A percentile compares a stretch with the other conserved stretches of the same genome.
Evolutionary conservation across 1,140 invertebrate species (phyloP).

Genomic region (Scaptomyza hsui): DNA sequence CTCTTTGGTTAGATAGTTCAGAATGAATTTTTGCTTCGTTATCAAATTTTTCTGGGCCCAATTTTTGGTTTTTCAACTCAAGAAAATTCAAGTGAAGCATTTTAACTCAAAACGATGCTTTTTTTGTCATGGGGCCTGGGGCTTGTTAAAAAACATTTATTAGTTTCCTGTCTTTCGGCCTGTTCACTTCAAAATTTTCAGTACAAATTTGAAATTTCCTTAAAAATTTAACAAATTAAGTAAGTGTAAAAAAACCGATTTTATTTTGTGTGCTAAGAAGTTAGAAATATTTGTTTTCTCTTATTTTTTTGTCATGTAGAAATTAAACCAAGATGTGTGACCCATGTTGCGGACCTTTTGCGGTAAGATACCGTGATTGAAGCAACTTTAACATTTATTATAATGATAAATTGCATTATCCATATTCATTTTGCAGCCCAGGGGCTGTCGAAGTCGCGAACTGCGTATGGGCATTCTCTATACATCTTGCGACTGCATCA

Average conservation of each 20-base stretch:
- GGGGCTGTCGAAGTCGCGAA: slow-evolving; percentile 87
- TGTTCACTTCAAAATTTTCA: slow-evolving; percentile 39
- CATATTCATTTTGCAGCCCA: slow-evolving; percentile 52
- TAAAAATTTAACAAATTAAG: slow-evolving; percentile 40
- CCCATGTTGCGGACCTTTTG: slow-evolving; percentile 75
- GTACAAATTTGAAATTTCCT: slow-evolving; percentile 14
- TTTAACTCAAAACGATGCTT: neutral
- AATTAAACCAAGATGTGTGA: slow-evolving; percentile 60
- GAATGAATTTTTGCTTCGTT: neutral
- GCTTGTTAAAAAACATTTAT: slow-evolving; percentile 7
- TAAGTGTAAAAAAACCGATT: neutral
- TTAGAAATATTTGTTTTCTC: neutral
- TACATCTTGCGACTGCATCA: slow-evolving; percentile 89
- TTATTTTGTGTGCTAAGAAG: too few relatives aligned
- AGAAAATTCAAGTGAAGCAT: neutral
- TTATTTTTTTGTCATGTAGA: slow-evolving; percentile 24
- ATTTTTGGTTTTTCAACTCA: neutral
- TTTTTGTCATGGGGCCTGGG: neutral
- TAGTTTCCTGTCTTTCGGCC: slow-evolving; percentile 34
- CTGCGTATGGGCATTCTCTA: slow-evolving; percentile 88
- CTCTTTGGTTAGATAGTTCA: too few relatives aligned
- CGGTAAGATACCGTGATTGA: slow-evolving; percentile 54
- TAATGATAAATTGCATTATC: too few relatives aligned
- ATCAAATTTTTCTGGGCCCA: neutral
- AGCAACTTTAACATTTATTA: too few relatives aligned